phyloP scores from a whole-genome alignment of 2,888 invertebrate species.

The Chrysolina haemoptera region DNA sequence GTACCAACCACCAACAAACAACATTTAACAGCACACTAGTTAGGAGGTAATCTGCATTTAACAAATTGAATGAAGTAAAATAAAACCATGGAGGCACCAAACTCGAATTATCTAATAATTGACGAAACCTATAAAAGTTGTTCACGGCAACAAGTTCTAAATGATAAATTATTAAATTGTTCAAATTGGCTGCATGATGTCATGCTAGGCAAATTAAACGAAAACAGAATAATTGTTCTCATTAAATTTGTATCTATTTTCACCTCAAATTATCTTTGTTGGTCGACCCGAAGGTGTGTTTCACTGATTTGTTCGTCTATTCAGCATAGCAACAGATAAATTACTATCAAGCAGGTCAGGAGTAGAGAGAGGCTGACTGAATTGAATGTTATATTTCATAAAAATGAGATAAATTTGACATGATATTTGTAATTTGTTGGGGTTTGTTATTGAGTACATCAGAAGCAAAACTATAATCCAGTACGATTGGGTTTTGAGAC shows the following conservation, averaged over 20 bases:
- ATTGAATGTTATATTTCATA: not conserved
- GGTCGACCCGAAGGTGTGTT: slow-evolving; percentile 19
- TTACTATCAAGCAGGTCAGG: slow-evolving; percentile 15
- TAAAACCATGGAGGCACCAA: slow-evolving; percentile 33
- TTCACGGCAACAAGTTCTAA: slow-evolving; percentile 42
- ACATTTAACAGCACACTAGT: not conserved
- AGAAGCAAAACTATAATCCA: no score
- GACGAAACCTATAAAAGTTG: slow-evolving; percentile 44
- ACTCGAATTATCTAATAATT: slow-evolving; percentile 43
- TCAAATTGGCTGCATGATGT: slow-evolving; percentile 40
- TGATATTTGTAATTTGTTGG: no score
- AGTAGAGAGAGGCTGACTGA: not conserved
- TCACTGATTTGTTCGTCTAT: slow-evolving; percentile 8
- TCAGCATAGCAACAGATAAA: slow-evolving; percentile 19
- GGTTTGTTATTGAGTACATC: no score
- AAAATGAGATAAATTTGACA: no score
- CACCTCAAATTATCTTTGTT: slow-evolving; percentile 20
- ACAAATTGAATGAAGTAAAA: slow-evolving; percentile 34
- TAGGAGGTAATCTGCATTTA: not conserved
- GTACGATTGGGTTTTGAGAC: no score
- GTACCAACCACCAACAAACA: no score
- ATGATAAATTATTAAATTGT: slow-evolving; percentile 47
- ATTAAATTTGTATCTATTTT: slow-evolving; percentile 22
- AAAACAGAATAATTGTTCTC: slow-evolving; percentile 23
- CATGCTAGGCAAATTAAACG: slow-evolving; percentile 39